A percentile compares a stretch with the other conserved stretches of the same genome.
These are phyloP conservation scores for Leptarthrus brevirostris DNA, from an alignment of 2,888 invertebrate genomes.

Conservation along the genomic window DNA sequence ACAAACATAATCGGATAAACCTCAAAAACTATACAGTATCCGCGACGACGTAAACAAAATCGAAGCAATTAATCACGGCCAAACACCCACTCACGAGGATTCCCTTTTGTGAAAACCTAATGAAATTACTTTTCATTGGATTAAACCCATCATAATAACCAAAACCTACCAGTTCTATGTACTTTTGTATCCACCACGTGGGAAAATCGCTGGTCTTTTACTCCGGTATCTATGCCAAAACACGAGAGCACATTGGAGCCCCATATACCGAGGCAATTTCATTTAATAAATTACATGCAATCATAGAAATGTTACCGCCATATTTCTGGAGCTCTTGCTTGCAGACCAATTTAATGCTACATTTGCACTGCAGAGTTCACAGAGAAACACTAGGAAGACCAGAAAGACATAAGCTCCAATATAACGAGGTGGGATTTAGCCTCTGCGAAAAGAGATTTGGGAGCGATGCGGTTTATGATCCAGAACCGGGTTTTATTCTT, in stretches of 20 bases:
- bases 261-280: conserved; percentile 14
- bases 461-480: background rate
- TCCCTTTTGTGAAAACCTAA: conserved; percentile 25
- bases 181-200: background rate
- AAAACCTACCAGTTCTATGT: conserved; percentile 1
- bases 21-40: no score
- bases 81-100: conserved; percentile 8
- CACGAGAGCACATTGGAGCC: background rate
- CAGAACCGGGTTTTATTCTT: conserved; percentile 7
- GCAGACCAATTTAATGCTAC: conserved; percentile 39
- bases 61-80: conserved; percentile 10
- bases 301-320: conserved; percentile 46
- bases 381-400: background rate
- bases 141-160: conserved; percentile 24
- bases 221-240: background rate
- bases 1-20: no score
- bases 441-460: background rate
- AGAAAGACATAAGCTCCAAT: background rate
- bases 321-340: conserved; percentile 27
- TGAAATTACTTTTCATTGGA: conserved; percentile 44
- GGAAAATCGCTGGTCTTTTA: background rate
- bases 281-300: conserved; percentile 47
- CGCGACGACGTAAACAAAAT: no score
- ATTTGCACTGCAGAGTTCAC: background rate
- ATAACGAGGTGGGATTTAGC: conserved; percentile 23